phyloP scores from a whole-genome alignment of 2,888 invertebrate species.

The Nematopogon swammerdamellus region DNA sequence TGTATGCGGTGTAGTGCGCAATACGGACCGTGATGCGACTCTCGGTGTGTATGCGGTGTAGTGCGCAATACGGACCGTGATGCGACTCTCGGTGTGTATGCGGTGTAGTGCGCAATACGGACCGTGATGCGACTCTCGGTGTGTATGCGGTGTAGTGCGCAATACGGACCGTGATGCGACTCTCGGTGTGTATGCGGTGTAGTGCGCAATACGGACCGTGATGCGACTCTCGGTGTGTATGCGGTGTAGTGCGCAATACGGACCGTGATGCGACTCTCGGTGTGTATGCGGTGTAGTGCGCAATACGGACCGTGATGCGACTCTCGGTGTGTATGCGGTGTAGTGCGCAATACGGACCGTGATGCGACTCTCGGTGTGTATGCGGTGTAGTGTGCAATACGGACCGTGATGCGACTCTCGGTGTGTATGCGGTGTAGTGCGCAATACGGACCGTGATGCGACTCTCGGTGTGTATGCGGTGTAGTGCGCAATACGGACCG shows the following conservation, averaged over 20 bases:
- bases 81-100: constrained; percentile 65
- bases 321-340: constrained; percentile 29
- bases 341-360: constrained; percentile 5
- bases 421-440: constrained; percentile 66
- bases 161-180: constrained; percentile 75
- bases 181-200: constrained; percentile 20
- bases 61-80: constrained; percentile 20
- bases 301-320: constrained; percentile 16
- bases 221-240: constrained; percentile 12
- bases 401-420: constrained; percentile 21
- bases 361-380: background rate
- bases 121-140: constrained; percentile 14
- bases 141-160: constrained; percentile 20
- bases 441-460: constrained; percentile 8
- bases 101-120: no score
- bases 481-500: no score
- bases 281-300: constrained; percentile 1
- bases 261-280: constrained; percentile 14
- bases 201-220: constrained; percentile 11
- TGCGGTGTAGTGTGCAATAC: constrained; percentile 37
- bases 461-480: constrained; percentile 12
- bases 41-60: background rate
- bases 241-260: constrained; percentile 23
- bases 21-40: background rate
- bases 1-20: constrained; percentile 62